phyloP scores from a whole-genome alignment of 2,888 invertebrate genomes.

The Hypomecis atomaria region DNA sequence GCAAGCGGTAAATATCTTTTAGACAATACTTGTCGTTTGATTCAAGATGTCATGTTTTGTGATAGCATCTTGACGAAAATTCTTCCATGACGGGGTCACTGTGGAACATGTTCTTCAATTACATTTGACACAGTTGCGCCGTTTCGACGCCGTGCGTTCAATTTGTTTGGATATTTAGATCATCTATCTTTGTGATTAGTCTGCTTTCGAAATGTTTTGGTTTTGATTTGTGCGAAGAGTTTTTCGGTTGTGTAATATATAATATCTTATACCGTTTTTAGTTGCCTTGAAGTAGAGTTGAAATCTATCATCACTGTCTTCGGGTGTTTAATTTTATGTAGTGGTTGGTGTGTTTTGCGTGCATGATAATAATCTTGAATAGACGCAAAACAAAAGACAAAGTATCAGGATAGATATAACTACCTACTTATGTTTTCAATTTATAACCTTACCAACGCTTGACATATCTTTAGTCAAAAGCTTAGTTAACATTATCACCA shows the following conservation, averaged over 20 bases:
- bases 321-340: too few relatives aligned
- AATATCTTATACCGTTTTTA: neutral
- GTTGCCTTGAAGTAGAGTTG: neutral
- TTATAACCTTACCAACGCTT: too few relatives aligned
- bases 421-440: too few relatives aligned
- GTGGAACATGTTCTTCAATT: conserved; percentile 76
- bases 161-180: conserved; percentile 64
- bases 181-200: conserved; percentile 62
- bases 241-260: conserved; percentile 28
- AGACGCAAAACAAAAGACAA: too few relatives aligned
- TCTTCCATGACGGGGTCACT: conserved; percentile 78
- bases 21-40: conserved; percentile 80
- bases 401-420: too few relatives aligned
- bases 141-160: conserved; percentile 49
- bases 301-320: neutral
- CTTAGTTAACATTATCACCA: too few relatives aligned
- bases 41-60: conserved; percentile 77
- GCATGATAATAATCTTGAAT: too few relatives aligned
- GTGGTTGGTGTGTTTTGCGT: too few relatives aligned
- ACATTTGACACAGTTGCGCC: conserved; percentile 72
- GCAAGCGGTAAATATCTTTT: conserved; percentile 64
- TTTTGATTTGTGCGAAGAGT: conserved; percentile 42
- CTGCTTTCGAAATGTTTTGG: conserved; percentile 58
- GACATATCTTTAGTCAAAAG: too few relatives aligned
- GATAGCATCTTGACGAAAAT: conserved; percentile 80